Evolutionary conservation across 2,888 invertebrate genomes (phyloP), one percentile per base, ranked within the genome.

Genomic region (Dysmachus trigonus): DNA sequence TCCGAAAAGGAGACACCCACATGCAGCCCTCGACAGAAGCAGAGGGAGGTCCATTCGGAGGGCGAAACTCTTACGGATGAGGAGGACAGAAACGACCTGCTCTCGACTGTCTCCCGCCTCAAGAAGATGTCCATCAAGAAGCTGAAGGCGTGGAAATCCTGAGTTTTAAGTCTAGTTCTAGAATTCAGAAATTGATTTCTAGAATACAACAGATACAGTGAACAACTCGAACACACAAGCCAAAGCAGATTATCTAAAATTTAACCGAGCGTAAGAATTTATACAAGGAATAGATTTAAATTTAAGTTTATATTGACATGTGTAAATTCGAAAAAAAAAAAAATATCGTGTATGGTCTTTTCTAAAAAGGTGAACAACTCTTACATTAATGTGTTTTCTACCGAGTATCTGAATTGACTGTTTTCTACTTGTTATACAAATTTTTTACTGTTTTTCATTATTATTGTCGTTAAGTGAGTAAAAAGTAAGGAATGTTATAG

Each of bases 101-200:
- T 96, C 30, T 93, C 93, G 0, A 95, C 96, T 15, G 95, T 96
- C 85, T 94, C 95, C 6, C 94, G 96, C 87, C 93, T 97, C 90
- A 96, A 96, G 93, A 95, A 96, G 90, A 95, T 96, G 82, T 96
- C 96, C 0, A 92, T 96, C 88, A 92, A 96, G 89, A 96, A 96
- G 90, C 93, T 97, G 87, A 93, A 96, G 90, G 96, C 96, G 85
- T 96, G 96, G 96, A 95, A 96, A 89, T 96, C 96, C 94, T 96
- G 95, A 95, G 93, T 93, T 92, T 93, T 91, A 92, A 93, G 93
- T 92, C 93, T 93, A 62, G 86, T 88, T 86, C 87, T 88, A 88
- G 89, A 88, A 84, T 85, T 87, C 77, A 86, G 87, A 53, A 87
- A 84, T 77, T 87, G 84, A 84, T 47, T n/a, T 87, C 87, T 87